These are phyloP conservation scores for Talpa occidentalis DNA, from an alignment of 2,113 vertebrate genomes.

Conservation along the genomic window DNA sequence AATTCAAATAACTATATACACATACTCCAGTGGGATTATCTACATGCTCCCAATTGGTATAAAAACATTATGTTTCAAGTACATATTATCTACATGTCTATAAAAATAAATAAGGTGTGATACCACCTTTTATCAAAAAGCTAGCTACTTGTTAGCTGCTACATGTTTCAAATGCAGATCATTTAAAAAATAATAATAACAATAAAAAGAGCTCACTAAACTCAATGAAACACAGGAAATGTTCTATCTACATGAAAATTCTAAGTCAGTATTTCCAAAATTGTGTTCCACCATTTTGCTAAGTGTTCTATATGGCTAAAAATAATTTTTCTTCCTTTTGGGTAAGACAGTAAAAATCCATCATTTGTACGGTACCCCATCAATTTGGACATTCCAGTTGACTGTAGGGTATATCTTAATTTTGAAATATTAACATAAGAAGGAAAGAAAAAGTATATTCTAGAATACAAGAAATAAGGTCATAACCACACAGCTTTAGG, in stretches of 20 bases:
- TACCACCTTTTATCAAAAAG: constrained; percentile 19
- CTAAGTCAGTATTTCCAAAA: neutral
- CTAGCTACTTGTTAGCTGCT: neutral
- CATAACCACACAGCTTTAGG: neutral
- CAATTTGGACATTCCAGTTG: neutral
- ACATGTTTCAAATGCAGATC: neutral
- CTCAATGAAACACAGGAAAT: constrained; percentile 13
- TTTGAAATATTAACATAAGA: constrained; percentile 8
- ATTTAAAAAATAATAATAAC: neutral
- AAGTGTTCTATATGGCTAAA: neutral
- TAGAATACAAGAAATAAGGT: neutral
- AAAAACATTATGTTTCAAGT: constrained; percentile 50
- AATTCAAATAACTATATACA: constrained; percentile 28
- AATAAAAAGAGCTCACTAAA: constrained; percentile 54
- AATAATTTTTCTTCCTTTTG: neutral
- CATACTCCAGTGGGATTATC: constrained; percentile 17
- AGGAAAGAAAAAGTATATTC: neutral
- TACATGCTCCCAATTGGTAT: constrained; percentile 44
- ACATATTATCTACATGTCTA: constrained; percentile 43
- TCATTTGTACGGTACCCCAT: neutral
- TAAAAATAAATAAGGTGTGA: constrained; percentile 60
- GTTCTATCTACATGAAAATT: neutral
- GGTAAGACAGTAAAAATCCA: neutral
- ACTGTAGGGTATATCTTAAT: neutral
- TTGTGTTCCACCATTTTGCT: neutral